A percentile compares a stretch with the other conserved stretches of the same genome.
These are phyloP conservation scores for Chroicocephalus ridibundus DNA, from an alignment of 2,113 vertebrate species.

Conservation along the genomic window DNA sequence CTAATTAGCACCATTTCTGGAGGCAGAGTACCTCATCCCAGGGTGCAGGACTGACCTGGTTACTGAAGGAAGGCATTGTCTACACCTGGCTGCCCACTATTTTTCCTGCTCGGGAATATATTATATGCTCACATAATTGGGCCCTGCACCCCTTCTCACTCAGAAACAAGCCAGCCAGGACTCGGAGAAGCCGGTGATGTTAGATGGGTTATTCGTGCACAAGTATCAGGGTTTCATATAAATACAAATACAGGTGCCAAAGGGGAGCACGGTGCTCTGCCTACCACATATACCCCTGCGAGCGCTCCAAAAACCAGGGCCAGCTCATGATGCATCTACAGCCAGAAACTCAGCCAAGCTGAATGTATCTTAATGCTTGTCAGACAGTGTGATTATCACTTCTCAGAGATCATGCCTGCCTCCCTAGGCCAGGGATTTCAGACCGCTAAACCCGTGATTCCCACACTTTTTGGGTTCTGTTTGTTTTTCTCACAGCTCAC, in stretches of 20 bases:
- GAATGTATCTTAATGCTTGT: not conserved
- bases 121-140: not conserved
- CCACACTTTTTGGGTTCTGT: not conserved
- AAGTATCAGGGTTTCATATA: not conserved
- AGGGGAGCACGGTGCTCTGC: not conserved
- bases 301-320: not conserved
- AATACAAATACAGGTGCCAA: not conserved
- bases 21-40: not conserved
- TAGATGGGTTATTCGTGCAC: not conserved
- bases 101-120: not conserved
- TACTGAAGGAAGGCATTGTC: not conserved
- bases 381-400: not conserved
- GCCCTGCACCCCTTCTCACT: not conserved
- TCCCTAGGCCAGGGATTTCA: not conserved
- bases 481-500: not conserved
- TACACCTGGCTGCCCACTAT: not conserved
- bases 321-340: not conserved
- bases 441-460: not conserved
- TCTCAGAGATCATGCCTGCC: not conserved
- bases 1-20: not conserved
- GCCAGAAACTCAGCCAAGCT: not conserved
- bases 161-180: not conserved
- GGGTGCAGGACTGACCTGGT: not conserved
- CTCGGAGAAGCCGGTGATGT: not conserved
- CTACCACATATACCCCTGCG: not conserved